Evolutionary conservation across 2,797 vertebrate genomes (phyloP).

Genomic region (Hemibagrus guttatus): DNA sequence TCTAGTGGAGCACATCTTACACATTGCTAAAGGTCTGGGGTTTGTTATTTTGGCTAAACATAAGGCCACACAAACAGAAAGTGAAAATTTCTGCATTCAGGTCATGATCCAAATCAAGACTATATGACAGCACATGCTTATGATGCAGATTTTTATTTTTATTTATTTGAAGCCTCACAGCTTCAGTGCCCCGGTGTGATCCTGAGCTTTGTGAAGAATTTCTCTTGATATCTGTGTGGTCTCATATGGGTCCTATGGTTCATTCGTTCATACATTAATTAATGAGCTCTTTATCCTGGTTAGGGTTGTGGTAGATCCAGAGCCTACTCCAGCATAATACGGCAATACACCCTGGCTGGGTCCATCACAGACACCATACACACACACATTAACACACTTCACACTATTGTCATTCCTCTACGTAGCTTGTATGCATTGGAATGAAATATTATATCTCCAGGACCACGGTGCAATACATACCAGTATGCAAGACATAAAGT

Average conservation of each 20-base stretch:
- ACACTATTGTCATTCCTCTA: background rate
- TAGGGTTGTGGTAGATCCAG: background rate
- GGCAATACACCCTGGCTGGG: background rate
- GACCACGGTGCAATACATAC: background rate
- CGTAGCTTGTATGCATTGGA: background rate
- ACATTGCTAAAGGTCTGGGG: background rate
- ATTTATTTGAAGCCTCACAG: background rate
- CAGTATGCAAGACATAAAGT: background rate
- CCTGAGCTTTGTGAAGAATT: background rate
- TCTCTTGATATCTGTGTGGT: background rate
- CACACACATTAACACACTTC: background rate
- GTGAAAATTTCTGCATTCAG: no score
- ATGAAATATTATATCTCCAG: background rate
- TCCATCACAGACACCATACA: background rate
- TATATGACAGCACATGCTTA: background rate
- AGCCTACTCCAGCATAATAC: background rate
- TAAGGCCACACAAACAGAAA: background rate
- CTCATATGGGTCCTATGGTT: background rate
- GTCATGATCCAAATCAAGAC: background rate
- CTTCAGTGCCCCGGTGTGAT: background rate
- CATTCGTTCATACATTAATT: background rate
- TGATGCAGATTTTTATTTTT: background rate
- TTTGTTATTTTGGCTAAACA: background rate
- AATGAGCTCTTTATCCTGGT: background rate
- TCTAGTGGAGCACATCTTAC: background rate